Evolutionary conservation across 2,797 vertebrate species (phyloP), one percentile per base, ranked within the genome.

Genomic region (Chrosomus eos): DNA sequence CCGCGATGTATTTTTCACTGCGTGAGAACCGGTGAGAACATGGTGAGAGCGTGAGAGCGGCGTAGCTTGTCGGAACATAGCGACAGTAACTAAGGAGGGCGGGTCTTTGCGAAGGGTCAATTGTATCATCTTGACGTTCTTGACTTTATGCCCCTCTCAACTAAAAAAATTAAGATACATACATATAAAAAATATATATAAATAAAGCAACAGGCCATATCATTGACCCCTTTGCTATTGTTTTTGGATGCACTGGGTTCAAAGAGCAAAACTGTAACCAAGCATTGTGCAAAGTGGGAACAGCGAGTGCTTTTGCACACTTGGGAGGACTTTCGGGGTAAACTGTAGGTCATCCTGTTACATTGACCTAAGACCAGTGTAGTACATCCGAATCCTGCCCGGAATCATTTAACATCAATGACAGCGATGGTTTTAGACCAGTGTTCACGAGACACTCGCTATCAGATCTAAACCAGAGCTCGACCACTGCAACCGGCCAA

Each of bases 381-480:
- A 55, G 26, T 3, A 16, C 26, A 64, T 64, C 28, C 40, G 3
- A 58, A 62, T 43, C 67, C 5, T 64, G 28, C 51, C 1, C 6
- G 18, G 53, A 62, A 79, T 36, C 21, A 33, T 78, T 71, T 79
- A 64, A 28, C 11, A 53, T 62, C 31, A 85, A 45, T 48, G 23
- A 45, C 33, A 80, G 60, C 55, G 18, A 51, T 67, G 53, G 53
- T 36, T 68, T 48, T 21, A 80, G 76, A 55, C n/a, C 53, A 78
- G 53, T 79, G 81, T 38, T 76, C 75, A 74, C 3, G 51, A 48
- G 23, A 79, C 28, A 60, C 71, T 80, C 31, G 14, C 80, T 60
- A 45, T 82, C 67, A 64, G 73, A 81, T 78, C 66, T 83, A 75
- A 79, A 64, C 76, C 19, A 36, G 18, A 48, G 40, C 58, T 62